Conservation (phyloP, 2,113 vertebrate genomes). For the Puntigrus tetrazona region DNA sequence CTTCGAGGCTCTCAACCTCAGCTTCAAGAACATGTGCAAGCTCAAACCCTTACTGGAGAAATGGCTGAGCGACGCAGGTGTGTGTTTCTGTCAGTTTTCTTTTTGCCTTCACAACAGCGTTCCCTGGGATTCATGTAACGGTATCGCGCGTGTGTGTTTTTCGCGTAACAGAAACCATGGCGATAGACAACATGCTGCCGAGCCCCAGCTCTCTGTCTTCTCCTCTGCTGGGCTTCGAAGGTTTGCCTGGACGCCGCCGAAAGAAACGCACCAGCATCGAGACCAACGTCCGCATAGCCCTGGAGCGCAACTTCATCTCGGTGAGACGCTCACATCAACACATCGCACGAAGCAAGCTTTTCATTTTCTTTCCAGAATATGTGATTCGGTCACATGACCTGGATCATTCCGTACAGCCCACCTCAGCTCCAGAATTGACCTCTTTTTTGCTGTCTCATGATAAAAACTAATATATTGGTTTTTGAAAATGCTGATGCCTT, state of each 20-base stretch:
- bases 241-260: constrained; percentile 84
- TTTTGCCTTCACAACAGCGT: background rate
- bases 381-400: background rate
- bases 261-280: constrained; percentile 96
- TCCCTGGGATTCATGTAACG: background rate
- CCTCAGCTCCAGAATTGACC: background rate
- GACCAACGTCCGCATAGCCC: constrained; percentile 86
- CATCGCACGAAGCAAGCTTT: background rate
- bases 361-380: background rate
- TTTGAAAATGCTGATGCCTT: constrained; percentile 28
- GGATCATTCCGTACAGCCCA: constrained; percentile 15
- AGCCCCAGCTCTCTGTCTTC: constrained; percentile 86
- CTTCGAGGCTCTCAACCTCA: constrained; percentile 90
- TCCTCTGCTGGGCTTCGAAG: constrained; percentile 84
- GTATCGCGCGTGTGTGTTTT: background rate
- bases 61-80: constrained; percentile 90
- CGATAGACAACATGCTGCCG: constrained; percentile 88
- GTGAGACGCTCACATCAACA: constrained; percentile 63
- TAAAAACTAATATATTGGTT: constrained; percentile 25
- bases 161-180: constrained; percentile 83
- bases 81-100: constrained; percentile 20
- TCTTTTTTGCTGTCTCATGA: constrained; percentile 9
- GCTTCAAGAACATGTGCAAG: constrained; percentile 97
- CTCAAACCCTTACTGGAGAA: constrained; percentile 92
- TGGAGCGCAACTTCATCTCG: constrained; percentile 88